Conservation (phyloP, 2,797 vertebrate genomes). For the Ficedula albicollis region DNA sequence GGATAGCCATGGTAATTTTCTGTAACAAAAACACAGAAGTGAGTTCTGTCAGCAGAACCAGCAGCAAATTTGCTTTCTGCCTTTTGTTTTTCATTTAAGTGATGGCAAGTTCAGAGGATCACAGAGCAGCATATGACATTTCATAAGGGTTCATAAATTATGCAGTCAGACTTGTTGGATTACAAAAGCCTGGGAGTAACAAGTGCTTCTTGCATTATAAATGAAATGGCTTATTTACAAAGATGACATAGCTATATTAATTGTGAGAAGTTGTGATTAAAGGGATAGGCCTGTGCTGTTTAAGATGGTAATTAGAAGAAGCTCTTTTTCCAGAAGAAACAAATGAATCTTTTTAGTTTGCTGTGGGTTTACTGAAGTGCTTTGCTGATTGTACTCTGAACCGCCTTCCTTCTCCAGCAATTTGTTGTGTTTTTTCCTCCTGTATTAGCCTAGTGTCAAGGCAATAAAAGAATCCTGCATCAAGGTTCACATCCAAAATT, state of each 20-base stretch:
- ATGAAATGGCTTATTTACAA: slow-evolving; percentile 45
- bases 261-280: slow-evolving; percentile 26
- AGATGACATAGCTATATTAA: slow-evolving; percentile 24
- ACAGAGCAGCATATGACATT: background rate
- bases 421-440: background rate
- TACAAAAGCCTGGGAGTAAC: slow-evolving; percentile 47
- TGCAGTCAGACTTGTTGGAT: slow-evolving; percentile 37
- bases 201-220: slow-evolving; percentile 42
- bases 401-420: background rate
- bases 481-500: background rate
- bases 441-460: background rate
- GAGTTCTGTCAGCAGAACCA: background rate
- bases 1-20: background rate
- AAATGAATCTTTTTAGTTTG: background rate
- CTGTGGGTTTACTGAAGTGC: background rate
- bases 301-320: slow-evolving; percentile 25
- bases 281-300: background rate
- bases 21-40: background rate
- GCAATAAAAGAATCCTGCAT: background rate
- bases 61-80: background rate
- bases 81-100: slow-evolving; percentile 8
- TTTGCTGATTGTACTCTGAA: background rate
- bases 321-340: background rate
- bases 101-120: slow-evolving; percentile 1
- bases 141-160: slow-evolving; percentile 48